phyloP scores from a whole-genome alignment of 2,113 vertebrate species.

The Patagioenas fasciata region DNA sequence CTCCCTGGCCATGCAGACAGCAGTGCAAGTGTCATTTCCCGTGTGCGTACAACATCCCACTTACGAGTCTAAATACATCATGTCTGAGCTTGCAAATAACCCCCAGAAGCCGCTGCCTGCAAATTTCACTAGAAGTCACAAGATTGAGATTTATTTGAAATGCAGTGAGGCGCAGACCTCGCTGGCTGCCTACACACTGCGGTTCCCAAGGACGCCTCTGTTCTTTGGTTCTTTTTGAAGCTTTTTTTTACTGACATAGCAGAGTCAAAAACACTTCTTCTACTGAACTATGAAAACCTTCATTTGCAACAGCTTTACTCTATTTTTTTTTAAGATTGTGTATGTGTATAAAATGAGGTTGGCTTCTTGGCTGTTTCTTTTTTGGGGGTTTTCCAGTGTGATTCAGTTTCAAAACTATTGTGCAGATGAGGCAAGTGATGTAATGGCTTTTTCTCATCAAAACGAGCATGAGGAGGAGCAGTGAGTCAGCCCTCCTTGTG shows the following conservation, averaged over 20 bases:
- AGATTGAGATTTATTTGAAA: neutral
- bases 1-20: neutral
- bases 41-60: neutral
- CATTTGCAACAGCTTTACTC: neutral
- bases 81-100: neutral
- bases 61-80: neutral
- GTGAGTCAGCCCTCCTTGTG: neutral
- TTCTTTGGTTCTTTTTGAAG: neutral
- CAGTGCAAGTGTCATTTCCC: conserved; percentile 6
- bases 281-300: neutral
- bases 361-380: neutral
- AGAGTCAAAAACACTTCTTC: neutral
- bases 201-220: neutral
- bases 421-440: neutral
- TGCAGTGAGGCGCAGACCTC: neutral
- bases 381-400: neutral
- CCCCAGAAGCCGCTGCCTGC: neutral
- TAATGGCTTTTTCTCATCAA: neutral
- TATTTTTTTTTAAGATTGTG: neutral
- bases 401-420: neutral
- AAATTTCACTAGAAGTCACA: neutral
- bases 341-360: neutral
- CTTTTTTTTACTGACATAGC: neutral
- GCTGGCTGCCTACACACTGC: neutral
- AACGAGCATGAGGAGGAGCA: neutral